Percentiles rank a stretch among this genome's conserved stretches.
Evolutionary conservation across 92 coral and sea anemone genomes (phyloP).

Genomic region (Parazoanthus swiftii): DNA sequence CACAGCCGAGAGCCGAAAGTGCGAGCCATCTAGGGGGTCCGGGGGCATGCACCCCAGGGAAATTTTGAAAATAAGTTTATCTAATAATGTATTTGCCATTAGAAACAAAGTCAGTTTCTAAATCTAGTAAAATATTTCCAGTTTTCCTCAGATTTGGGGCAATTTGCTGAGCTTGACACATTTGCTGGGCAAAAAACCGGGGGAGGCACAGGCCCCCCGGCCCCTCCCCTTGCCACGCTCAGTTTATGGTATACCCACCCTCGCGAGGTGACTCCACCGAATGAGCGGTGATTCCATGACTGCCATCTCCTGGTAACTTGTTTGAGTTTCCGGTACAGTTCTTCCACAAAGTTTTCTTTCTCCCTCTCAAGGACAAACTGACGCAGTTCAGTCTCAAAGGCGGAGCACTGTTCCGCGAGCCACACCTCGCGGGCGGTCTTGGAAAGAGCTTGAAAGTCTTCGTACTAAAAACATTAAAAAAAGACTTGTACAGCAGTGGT

Average conservation of each 20-base stretch:
- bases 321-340: constrained; percentile 84
- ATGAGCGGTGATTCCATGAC: constrained; percentile 97
- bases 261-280: constrained; percentile 91
- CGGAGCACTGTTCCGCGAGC: constrained; percentile 94
- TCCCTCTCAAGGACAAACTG: constrained; percentile 62
- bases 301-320: constrained; percentile 96
- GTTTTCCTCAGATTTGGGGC: no score
- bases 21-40: no score
- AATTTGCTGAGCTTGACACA: no score
- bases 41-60: no score
- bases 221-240: no score
- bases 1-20: no score
- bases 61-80: no score
- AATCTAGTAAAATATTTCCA: no score
- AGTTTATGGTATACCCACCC: constrained; percentile 56
- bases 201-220: no score
- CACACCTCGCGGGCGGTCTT: constrained; percentile 95
- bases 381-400: constrained; percentile 84
- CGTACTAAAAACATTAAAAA: constrained; percentile 52
- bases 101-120: no score
- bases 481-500: background rate
- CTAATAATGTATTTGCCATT: no score
- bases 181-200: no score
- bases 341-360: constrained; percentile 81
- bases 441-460: constrained; percentile 86